A percentile compares a stretch with the other conserved stretches of the same genome.
These are phyloP conservation scores for Leucoptera coffeella DNA, from an alignment of 2,888 invertebrate species.

Conservation along the genomic window DNA sequence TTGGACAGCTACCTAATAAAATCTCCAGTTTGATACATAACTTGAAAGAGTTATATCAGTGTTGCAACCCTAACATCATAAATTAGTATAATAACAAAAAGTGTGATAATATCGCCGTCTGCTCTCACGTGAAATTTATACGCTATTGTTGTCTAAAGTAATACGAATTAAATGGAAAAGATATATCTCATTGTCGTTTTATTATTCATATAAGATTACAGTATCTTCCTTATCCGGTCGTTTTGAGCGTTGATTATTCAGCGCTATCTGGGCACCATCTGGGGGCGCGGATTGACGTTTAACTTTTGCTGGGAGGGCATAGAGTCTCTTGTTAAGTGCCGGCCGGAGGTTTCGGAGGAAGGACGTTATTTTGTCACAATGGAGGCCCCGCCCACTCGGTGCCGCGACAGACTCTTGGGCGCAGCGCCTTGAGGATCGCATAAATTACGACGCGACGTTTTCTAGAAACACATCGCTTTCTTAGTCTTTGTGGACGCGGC, in stretches of 20 bases:
- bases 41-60: too few relatives aligned
- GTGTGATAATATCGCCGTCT: too few relatives aligned
- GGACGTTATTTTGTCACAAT: slow-evolving; percentile 53
- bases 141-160: slow-evolving; percentile 30
- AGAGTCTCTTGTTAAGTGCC: slow-evolving; percentile 18
- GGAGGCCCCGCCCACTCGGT: slow-evolving; percentile 42
- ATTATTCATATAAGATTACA: slow-evolving; percentile 52
- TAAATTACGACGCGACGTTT: slow-evolving; percentile 36
- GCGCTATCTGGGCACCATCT: slow-evolving; percentile 45
- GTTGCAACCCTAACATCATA: too few relatives aligned
- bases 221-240: slow-evolving; percentile 52
- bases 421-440: slow-evolving; percentile 47
- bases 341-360: slow-evolving; percentile 34
- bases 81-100: too few relatives aligned
- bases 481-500: too few relatives aligned
- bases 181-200: slow-evolving; percentile 44
- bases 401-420: slow-evolving; percentile 34
- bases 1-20: too few relatives aligned
- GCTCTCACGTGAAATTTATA: slow-evolving; percentile 23
- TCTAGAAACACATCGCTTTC: slow-evolving; percentile 23
- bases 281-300: slow-evolving; percentile 14
- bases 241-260: slow-evolving; percentile 54
- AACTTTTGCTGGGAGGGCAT: slow-evolving; percentile 15
- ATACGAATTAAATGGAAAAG: slow-evolving; percentile 48
- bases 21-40: too few relatives aligned